Evolutionary conservation across 2,888 invertebrate species (phyloP), one percentile per base, ranked within the genome.

Genomic region (Sturmia bella): DNA sequence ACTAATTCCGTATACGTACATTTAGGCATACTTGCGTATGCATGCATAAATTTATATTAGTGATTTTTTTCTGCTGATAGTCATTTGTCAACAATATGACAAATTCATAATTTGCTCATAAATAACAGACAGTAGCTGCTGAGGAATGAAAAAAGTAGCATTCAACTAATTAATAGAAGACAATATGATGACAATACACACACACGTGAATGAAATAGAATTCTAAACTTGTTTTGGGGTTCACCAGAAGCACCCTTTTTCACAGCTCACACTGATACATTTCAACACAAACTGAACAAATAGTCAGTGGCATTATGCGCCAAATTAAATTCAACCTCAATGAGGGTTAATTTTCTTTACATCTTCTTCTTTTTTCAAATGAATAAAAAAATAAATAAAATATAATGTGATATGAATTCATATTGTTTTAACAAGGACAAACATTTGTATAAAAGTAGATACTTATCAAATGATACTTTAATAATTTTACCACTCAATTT

Each of bases 261-360:
- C 32, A 32, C 32, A 7, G 32, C 7, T 7, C 32, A 32, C 32
- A 32, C 50, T 54, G 37, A 17, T 15, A 41, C 45, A 50, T 1
- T 48, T 19, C 15, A 39, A 43, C 56, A 64, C 27, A n/a, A n/a
- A 21, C 21, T 24, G 48, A 63, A 21, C 12, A 73, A 12, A 56
- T 17, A 57, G 27, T 54, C 19, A 45, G 37, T 61, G 52, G 54
- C 85, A 88, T 88, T 89, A 90, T 89, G 89, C 88, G 90, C 90
- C 90, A 90, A 90, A 90, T 90, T 90, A 90, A 90, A 89, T 90
- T 89, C 89, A 90, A 90, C 89, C 90, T 90, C 90, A 90, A 90
- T 89, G 88, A 89, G 90, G 90, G 90, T 90, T 90, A 89, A 90
- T 90, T 89, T 88, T 88, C 87, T 88, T 88, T 89, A 41, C 45